Evolutionary conservation across 2,797 vertebrate genomes (phyloP), one percentile per base, ranked within the genome.

Genomic region (Avahi laniger): DNA sequence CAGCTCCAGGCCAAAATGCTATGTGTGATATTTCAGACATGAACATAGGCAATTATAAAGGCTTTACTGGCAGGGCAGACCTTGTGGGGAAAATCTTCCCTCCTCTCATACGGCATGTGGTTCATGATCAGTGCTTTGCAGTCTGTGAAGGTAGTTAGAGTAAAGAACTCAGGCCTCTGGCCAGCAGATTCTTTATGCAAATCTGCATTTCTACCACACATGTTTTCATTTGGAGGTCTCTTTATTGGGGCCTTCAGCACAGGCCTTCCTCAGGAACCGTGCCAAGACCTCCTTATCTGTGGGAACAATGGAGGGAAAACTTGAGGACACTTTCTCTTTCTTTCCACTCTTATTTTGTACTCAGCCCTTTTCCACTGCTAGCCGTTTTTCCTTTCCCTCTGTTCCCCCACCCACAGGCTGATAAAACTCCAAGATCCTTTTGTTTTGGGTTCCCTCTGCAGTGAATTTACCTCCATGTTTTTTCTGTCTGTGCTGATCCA

Each of bases 21-120:
- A 7, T n/a, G 26, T 26, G 28, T 70, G 38, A 18, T 63, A 82
- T 33, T 85, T 92, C n/a, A 50, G 73, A 28, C 28, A 33, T 63
- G 41, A 70, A 63, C 7, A 46, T 2, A 38, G 10, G 14, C 10
- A 43, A 4, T 73, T 52, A 65, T 4, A 52, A 52, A 61, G 28
- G 3, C 4, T 78, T 72, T 41, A 3, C 1, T 7, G 30, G 63
- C 30, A 65, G 15, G 14, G 12, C 0, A 4, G 38, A 11, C 33
- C 7, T 30, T n/a, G 22, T 14, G n/a, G 22, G 26, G n/a, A 13
- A 72, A 52, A 30, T 14, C 35, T 33, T 38, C 2, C 22, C 9
- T 75, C 28, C 20, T 7, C 30, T 2, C 1, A 33, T 18, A 48
- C 5, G 26, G 48, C 7, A 57, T 10, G 5, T 38, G 46, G 33